Percentiles rank a stretch among this genome's conserved stretches.
Evolutionary conservation across 2,797 vertebrate species (phyloP).

Genomic region (Channa striata): DNA sequence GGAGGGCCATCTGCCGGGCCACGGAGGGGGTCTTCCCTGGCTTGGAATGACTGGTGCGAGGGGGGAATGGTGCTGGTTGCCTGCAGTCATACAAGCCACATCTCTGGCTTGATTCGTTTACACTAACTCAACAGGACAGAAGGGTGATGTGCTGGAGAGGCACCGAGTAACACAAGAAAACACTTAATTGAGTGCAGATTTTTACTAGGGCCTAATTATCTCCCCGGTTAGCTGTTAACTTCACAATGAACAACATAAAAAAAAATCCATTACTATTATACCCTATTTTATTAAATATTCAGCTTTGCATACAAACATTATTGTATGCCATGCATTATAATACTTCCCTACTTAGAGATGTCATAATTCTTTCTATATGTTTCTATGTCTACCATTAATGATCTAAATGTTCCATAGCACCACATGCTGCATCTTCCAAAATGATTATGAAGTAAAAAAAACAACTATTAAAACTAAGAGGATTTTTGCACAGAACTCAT

Average conservation of each 20-base stretch:
- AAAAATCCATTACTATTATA: conserved; percentile 21
- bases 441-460: background rate
- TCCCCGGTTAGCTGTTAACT: conserved; percentile 50
- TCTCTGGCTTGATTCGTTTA: conserved; percentile 68
- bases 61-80: conserved; percentile 48
- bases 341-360: background rate
- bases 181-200: conserved; percentile 63
- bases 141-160: conserved; percentile 44
- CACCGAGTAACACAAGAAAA: conserved; percentile 53
- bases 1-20: conserved; percentile 77
- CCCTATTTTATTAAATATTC: conserved; percentile 5
- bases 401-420: background rate
- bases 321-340: background rate
- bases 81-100: conserved; percentile 60
- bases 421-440: conserved; percentile 3
- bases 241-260: conserved; percentile 26
- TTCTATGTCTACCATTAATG: background rate
- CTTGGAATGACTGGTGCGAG: conserved; percentile 51
- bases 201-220: conserved; percentile 53
- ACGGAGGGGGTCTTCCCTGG: conserved; percentile 75
- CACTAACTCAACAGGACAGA: conserved; percentile 57
- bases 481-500: conserved; percentile 1
- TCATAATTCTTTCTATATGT: background rate
- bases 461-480: too few species aligned
- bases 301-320: conserved; percentile 18